phyloP scores from a whole-genome alignment of 2,113 vertebrate species.

The Clarias macrocephalus region DNA sequence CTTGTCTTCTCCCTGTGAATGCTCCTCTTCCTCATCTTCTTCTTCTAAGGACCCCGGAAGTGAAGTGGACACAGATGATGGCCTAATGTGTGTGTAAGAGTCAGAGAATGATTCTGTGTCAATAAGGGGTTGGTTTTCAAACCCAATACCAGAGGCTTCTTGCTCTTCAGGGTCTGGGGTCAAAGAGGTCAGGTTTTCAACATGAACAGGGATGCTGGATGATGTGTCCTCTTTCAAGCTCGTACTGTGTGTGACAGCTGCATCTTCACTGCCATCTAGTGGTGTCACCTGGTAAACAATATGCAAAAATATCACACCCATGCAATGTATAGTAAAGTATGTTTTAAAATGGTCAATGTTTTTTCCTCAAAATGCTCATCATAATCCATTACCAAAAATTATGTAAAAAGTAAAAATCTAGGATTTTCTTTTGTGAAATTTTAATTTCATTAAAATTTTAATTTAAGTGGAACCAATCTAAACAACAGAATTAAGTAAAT shows the following conservation, averaged over 20 bases:
- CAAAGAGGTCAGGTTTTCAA: conserved; percentile 40
- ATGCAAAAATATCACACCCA: background rate
- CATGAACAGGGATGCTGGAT: background rate
- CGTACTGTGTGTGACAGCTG: background rate
- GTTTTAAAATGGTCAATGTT: background rate
- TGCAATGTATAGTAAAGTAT: background rate
- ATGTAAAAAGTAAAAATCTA: background rate
- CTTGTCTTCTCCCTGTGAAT: conserved; percentile 52
- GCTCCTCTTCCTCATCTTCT: conserved; percentile 22
- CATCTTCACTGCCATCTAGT: conserved; percentile 36
- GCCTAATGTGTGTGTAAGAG: conserved; percentile 65
- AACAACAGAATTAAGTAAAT: background rate
- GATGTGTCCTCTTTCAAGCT: background rate
- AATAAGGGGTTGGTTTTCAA: conserved; percentile 34
- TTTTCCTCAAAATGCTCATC: background rate
- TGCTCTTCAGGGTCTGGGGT: conserved; percentile 32
- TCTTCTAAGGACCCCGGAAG: conserved; percentile 29
- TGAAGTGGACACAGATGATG: conserved; percentile 55
- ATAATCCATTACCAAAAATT: background rate
- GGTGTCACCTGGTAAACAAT: conserved; percentile 37
- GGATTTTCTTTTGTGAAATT: too few relatives aligned
- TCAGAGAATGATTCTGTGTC: conserved; percentile 68
- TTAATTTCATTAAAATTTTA: too few relatives aligned
- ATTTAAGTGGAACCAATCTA: background rate
- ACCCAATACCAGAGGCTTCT: conserved; percentile 43